These are phyloP conservation scores for Probosciger aterrimus DNA, from an alignment of 2,113 vertebrate genomes.

Conservation along the genomic window DNA sequence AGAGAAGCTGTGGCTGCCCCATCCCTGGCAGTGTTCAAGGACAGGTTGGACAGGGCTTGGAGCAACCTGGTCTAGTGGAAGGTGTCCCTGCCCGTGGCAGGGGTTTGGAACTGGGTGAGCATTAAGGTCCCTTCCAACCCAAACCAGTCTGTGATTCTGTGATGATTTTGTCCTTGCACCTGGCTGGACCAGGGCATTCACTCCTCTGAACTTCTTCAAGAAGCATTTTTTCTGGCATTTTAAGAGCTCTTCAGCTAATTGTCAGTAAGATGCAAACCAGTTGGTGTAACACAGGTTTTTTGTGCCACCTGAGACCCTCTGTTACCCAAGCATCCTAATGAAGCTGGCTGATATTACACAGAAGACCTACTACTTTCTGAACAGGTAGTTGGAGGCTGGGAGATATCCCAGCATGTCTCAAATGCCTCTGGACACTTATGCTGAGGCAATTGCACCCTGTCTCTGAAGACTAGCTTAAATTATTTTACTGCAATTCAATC, in stretches of 20 bases:
- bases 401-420: not conserved
- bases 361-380: not conserved
- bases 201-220: not conserved
- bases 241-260: not conserved
- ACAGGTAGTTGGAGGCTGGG: not conserved
- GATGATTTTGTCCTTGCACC: not conserved
- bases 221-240: not conserved
- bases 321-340: not conserved
- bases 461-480: not conserved
- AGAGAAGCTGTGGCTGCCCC: no score
- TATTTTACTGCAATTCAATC: not conserved
- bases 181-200: not conserved
- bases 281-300: not conserved
- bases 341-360: not conserved
- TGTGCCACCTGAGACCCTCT: not conserved
- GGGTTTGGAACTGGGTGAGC: not conserved
- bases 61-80: not conserved
- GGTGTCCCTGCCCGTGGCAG: not conserved
- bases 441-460: not conserved
- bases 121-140: not conserved
- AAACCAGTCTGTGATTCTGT: not conserved
- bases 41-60: not conserved
- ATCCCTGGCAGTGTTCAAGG: not conserved
- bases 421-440: not conserved
- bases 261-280: not conserved